Conservation (phyloP, 2,888 invertebrate species). For the Thereva nobilitata region DNA sequence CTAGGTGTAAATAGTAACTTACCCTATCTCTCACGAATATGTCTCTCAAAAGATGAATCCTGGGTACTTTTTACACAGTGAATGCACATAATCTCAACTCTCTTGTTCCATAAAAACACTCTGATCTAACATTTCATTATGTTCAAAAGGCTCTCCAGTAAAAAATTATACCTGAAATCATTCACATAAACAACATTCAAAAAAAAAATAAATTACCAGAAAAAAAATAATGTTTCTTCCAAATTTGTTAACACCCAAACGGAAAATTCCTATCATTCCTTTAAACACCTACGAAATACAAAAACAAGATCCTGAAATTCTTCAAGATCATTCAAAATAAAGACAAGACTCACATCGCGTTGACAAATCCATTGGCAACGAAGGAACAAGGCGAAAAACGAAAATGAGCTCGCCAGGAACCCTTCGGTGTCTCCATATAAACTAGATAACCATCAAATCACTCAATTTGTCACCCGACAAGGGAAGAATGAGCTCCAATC, state of each 20-base stretch:
- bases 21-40: no score
- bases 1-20: no score
- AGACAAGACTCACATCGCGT: constrained; percentile 16
- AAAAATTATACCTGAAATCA: no score
- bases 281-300: not conserved
- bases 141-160: not conserved
- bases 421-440: constrained; percentile 33
- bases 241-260: not conserved
- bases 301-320: constrained; percentile 6
- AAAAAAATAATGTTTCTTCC: no score
- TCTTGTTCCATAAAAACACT: not conserved
- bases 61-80: no score
- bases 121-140: not conserved
- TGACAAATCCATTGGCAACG: constrained; percentile 19
- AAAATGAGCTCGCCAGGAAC: constrained; percentile 12
- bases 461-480: constrained; percentile 46
- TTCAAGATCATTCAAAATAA: constrained; percentile 2
- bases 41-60: no score
- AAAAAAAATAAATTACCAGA: no score
- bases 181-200: no score
- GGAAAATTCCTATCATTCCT: constrained; percentile 3
- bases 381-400: not conserved
- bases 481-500: constrained; percentile 42
- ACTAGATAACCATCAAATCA: constrained; percentile 45
- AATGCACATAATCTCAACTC: not conserved